These are phyloP conservation scores for Hydra vulgaris DNA, from an alignment of 30 jellyfish, hydroid and myxozoan genomes.

Conservation along the genomic window DNA sequence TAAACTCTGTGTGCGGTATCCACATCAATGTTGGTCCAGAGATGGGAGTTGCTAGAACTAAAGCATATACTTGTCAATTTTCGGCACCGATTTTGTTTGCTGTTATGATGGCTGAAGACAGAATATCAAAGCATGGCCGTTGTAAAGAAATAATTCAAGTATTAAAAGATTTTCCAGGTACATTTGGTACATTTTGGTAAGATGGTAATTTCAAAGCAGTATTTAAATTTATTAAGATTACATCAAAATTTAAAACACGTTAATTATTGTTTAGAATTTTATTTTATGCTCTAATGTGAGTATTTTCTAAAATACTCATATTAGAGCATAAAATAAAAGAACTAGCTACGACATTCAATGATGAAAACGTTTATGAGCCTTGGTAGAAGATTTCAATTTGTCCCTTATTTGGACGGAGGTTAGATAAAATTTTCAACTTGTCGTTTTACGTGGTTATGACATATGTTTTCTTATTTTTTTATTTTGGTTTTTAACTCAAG, in stretches of 20 bases:
- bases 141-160: slow-evolving; percentile 62
- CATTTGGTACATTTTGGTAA: background rate
- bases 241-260: background rate
- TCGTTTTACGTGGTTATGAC: slow-evolving; percentile 94
- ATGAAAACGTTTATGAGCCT: slow-evolving; percentile 65
- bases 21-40: slow-evolving; percentile 99
- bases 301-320: slow-evolving; percentile 64
- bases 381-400: slow-evolving; percentile 94
- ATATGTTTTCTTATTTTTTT: slow-evolving; percentile 42
- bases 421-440: slow-evolving; percentile 75
- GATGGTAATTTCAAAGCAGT: background rate
- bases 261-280: slow-evolving; percentile 47
- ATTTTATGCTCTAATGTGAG: too few species aligned
- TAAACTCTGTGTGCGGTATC: slow-evolving; percentile 97
- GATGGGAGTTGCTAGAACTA: slow-evolving; percentile 99
- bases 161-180: slow-evolving; percentile 75
- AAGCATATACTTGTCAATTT: slow-evolving; percentile 98
- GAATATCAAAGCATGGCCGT: slow-evolving; percentile 83
- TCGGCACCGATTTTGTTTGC: slow-evolving; percentile 84
- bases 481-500: slow-evolving; percentile 3
- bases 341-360: slow-evolving; percentile 56
- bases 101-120: slow-evolving; percentile 93
- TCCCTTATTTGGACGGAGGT: slow-evolving; percentile 95
- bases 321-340: slow-evolving; percentile 63
- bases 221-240: too few species aligned